phyloP scores from a whole-genome alignment of 2,888 invertebrate genomes.

The Amphipoea oculea region DNA sequence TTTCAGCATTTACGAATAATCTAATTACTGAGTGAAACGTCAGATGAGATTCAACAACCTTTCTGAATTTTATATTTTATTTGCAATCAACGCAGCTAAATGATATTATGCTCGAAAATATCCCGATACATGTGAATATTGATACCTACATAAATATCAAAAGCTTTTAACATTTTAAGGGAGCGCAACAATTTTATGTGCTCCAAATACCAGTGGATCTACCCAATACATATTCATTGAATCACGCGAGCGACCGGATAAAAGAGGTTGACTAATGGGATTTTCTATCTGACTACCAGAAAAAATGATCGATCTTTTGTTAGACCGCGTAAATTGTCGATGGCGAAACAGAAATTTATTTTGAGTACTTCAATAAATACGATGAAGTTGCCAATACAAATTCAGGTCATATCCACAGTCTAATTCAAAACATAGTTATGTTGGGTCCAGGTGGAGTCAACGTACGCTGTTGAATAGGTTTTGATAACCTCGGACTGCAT shows the following conservation, averaged over 20 bases:
- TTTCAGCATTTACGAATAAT: conserved; percentile 7
- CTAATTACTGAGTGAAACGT: conserved; percentile 10
- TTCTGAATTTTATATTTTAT: not conserved
- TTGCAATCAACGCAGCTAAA: not conserved
- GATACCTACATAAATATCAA: too few species aligned
- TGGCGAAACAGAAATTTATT: conserved; percentile 36
- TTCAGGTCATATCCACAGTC: conserved; percentile 12
- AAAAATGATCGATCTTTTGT: conserved; percentile 40
- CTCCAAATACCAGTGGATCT: conserved; percentile 31
- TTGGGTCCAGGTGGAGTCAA: conserved; percentile 3
- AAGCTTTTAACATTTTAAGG: conserved; percentile 33
- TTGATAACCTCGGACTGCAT: conserved; percentile 5
- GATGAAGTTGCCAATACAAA: conserved; percentile 25
- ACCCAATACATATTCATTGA: conserved; percentile 42
- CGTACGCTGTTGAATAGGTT: conserved; percentile 7
- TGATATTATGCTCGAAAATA: not conserved
- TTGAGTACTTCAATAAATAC: conserved; percentile 21
- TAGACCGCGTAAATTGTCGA: conserved; percentile 27
- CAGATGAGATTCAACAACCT: not conserved
- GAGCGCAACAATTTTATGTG: conserved; percentile 33
- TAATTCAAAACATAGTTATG: not conserved
- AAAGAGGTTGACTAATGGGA: conserved; percentile 44
- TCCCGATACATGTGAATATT: conserved; percentile 11
- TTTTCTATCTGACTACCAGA: conserved; percentile 25
- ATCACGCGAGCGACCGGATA: conserved; percentile 27